Base-by-base conservation (phyloP, 2,113 vertebrate genomes). In the Proterorhinus semilunaris region DNA sequence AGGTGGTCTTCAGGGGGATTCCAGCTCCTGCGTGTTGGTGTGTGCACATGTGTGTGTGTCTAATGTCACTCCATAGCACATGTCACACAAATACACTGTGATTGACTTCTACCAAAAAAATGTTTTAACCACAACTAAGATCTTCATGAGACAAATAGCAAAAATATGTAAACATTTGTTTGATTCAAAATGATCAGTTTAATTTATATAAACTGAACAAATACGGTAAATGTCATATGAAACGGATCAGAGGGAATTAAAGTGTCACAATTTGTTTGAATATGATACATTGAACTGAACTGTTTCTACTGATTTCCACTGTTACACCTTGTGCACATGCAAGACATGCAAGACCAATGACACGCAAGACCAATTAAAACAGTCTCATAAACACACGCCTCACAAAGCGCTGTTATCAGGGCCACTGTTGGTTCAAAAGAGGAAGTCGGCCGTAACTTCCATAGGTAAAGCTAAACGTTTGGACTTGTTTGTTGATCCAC, bases 1-100 rank as follows among this genome's bases (percentile, higher is more conserved):
- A 90, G 90, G 87, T 89, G 90, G 86, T 88, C 87, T 81, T 77
- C 81, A 72, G 87, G 87, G 87, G 82, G 87, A 90, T 91, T 90
- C 86, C 88, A 87, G 70, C 51, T 62, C 68, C 49, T 16, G 48
- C 21, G 62, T 42, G 16, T 57, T 50, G 21, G 49, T 57, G 65
- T 66, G 65, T 63, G 73, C 52, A 65, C 71, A 76, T 13, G 47
- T 45, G 27, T 65, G 48, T 36, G 17, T 65, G 42, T 53, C 65
- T 79, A 63, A 51, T 69, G 67, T 43, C 10, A 61, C 52, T 54
- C 73, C 66, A 42, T 27, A 12, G 16, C 13, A 55, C 48, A 51
- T 62, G 61, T 44, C 61, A 53, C 53, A 9, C 17, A 55, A 55
- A 27, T 52, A 50, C 27, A 36, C 27, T 36, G 27, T 36, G 27